phyloP scores from a whole-genome alignment of 2,888 invertebrate genomes.

The Sarcophaga subvicina region DNA sequence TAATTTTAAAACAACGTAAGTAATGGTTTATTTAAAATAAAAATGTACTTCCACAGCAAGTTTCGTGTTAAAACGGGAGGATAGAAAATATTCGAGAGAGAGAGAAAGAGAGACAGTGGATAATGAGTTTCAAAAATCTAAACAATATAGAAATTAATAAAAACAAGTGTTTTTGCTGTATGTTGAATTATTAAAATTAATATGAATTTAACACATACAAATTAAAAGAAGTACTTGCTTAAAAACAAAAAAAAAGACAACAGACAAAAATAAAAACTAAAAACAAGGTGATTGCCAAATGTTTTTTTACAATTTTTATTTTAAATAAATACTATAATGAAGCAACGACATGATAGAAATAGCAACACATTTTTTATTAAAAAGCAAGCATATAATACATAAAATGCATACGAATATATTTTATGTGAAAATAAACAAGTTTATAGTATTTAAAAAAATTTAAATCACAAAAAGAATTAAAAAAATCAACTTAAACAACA shows the following conservation, averaged over 20 bases:
- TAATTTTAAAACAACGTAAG: slow-evolving; percentile 66
- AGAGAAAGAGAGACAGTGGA: background rate
- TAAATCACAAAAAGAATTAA: too few species aligned
- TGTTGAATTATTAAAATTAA: slow-evolving; percentile 45
- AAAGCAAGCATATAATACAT: too few species aligned
- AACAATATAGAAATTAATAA: slow-evolving; percentile 24
- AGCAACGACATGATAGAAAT: too few species aligned
- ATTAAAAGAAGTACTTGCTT: slow-evolving; percentile 33
- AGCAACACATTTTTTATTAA: too few species aligned
- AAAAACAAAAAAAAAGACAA: slow-evolving; percentile 26
- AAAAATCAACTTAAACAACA: too few species aligned
- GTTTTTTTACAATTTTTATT: background rate
- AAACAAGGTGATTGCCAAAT: slow-evolving; percentile 65
- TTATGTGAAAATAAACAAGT: background rate
- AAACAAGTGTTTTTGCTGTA: slow-evolving; percentile 59
- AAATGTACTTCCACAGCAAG: slow-evolving; percentile 15
- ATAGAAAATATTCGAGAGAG: background rate
- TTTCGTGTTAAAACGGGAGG: slow-evolving; percentile 15
- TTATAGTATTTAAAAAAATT: too few species aligned
- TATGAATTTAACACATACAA: slow-evolving; percentile 46
- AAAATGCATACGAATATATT: background rate
- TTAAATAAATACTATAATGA: too few species aligned
- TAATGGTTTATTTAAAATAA: slow-evolving; percentile 31
- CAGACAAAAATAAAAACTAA: slow-evolving; percentile 33
- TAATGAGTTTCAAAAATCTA: background rate